Conservation (phyloP, 2,797 vertebrate species). For the Sphenopsis melanotis region DNA sequence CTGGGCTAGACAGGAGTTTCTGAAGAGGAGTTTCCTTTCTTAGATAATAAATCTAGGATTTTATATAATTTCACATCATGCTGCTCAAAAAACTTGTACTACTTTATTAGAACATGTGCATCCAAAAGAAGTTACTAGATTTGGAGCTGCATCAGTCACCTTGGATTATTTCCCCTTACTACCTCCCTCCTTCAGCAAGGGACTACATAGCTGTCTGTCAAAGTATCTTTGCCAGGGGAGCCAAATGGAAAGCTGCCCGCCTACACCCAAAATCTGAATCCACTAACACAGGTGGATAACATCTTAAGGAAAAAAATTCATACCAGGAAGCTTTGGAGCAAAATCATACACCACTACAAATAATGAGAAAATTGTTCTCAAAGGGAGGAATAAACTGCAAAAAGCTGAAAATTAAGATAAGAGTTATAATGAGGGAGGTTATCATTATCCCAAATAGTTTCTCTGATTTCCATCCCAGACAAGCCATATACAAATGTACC, state of each 20-base stretch:
- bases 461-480: not conserved
- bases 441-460: not conserved
- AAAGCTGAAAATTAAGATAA: not conserved
- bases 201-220: not conserved
- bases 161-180: not conserved
- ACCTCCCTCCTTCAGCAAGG: not conserved
- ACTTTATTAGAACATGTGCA: not conserved
- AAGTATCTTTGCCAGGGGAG: not conserved
- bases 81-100: not conserved
- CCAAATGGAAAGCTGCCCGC: not conserved
- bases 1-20: not conserved
- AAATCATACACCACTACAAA: not conserved
- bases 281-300: not conserved
- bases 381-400: not conserved
- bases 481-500: not conserved
- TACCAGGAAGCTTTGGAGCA: not conserved
- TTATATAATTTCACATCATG: not conserved
- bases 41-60: not conserved
- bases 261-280: not conserved
- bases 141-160: not conserved
- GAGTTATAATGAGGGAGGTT: not conserved
- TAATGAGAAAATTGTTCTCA: not conserved
- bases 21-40: not conserved
- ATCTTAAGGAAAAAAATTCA: not conserved
- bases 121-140: not conserved